Percentiles rank a stretch among this genome's conserved stretches.
Conservation (phyloP, 2,888 invertebrate species). For the Drosophila quasianomalipes region DNA sequence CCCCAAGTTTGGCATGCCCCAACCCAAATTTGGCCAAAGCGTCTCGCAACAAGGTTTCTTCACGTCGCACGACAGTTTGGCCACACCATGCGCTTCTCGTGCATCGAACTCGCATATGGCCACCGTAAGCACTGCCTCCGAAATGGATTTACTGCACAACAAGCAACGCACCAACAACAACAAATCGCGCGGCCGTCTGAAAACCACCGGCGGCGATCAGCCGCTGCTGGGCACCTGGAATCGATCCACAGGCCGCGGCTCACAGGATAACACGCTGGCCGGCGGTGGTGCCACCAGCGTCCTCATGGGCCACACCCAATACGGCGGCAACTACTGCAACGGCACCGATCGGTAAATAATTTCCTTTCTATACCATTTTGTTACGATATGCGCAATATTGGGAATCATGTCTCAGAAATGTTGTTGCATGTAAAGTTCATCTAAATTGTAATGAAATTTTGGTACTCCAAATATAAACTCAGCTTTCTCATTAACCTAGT, state of each 20-base stretch:
- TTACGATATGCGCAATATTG: not conserved
- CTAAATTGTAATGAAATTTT: not conserved
- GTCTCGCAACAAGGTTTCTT: conserved; percentile 88
- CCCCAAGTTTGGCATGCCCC: conserved; percentile 91
- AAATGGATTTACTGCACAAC: conserved; percentile 88
- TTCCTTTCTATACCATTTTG: not conserved
- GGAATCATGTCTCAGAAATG: not conserved
- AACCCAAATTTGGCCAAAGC: conserved; percentile 86
- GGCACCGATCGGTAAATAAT: conserved; percentile 89
- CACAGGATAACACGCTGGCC: conserved; percentile 86
- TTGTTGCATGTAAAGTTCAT: not conserved
- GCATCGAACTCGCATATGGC: conserved; percentile 87
- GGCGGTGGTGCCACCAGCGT: conserved; percentile 79
- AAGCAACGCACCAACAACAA: conserved; percentile 86
- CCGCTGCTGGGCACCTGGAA: conserved; percentile 91
- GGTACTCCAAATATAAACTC: not conserved
- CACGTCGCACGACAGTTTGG: conserved; percentile 91
- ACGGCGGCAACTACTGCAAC: conserved; percentile 88
- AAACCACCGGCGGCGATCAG: conserved; percentile 88
- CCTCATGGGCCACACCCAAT: conserved; percentile 87
- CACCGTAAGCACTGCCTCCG: conserved; percentile 88
- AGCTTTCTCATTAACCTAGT: not conserved
- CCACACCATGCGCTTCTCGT: conserved; percentile 89
- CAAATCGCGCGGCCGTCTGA: conserved; percentile 89
- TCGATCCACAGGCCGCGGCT: conserved; percentile 86